These are phyloP conservation scores for Pelmatolapia mariae DNA, from an alignment of 2,113 vertebrate species.

Conservation along the genomic window DNA sequence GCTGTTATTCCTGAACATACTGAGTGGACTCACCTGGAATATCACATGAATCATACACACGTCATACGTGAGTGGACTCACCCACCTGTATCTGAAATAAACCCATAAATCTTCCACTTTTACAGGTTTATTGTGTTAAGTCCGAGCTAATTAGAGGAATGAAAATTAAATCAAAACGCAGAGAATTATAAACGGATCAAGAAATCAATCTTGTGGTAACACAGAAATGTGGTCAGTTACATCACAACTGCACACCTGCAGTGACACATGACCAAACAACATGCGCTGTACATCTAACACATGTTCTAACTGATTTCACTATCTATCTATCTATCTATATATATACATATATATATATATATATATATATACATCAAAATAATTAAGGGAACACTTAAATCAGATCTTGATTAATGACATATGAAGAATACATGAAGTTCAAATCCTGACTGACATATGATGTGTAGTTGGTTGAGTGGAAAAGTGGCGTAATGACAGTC, in stretches of 20 bases:
- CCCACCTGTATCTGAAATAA: not conserved
- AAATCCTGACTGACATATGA: not conserved
- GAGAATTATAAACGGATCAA: not conserved
- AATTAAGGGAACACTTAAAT: not conserved
- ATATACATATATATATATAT: too few relatives aligned
- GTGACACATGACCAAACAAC: not conserved
- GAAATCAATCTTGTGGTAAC: not conserved
- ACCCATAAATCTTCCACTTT: not conserved
- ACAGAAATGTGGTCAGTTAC: not conserved
- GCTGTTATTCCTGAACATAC: constrained; percentile 54
- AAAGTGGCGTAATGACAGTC: not conserved
- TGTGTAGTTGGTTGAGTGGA: not conserved
- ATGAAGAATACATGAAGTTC: not conserved
- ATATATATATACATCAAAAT: not conserved
- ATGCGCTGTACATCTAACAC: not conserved
- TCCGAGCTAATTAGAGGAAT: not conserved
- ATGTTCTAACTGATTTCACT: not conserved
- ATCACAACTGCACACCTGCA: not conserved
- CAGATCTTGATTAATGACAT: not conserved
- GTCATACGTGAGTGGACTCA: not conserved
- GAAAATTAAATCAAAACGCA: rapidly evolving
- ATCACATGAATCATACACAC: not conserved
- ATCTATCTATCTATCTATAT: too few relatives aligned
- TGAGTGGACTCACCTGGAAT: constrained; percentile 1
- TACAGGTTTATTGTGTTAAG: not conserved